phyloP scores from a whole-genome alignment of 2,888 invertebrate species.

The Meta bourneti region DNA sequence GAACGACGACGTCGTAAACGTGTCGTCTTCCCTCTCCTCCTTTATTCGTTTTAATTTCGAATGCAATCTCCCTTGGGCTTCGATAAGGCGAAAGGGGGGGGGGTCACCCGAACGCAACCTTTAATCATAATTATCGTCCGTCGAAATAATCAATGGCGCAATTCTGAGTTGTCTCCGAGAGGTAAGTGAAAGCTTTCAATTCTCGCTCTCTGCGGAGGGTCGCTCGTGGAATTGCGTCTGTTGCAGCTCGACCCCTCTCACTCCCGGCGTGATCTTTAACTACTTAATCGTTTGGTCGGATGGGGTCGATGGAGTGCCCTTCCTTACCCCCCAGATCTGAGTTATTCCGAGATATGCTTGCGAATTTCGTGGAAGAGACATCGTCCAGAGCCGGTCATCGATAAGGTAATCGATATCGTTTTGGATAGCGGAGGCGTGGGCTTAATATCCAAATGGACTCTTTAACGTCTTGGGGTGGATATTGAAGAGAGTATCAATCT shows the following conservation, averaged over 20 bases:
- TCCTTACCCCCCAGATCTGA: not conserved
- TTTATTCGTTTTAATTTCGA: constrained; percentile 61
- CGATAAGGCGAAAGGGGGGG: constrained; percentile 9
- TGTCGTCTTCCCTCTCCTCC: not conserved
- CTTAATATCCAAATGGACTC: constrained; percentile 1
- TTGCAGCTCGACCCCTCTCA: not conserved
- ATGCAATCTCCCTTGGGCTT: not conserved
- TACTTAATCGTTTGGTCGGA: not conserved
- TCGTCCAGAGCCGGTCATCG: not conserved
- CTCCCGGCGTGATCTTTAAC: not conserved
- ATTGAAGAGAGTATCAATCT: not conserved
- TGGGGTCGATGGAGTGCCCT: not conserved
- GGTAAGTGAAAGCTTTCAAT: not conserved
- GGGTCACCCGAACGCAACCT: constrained; percentile 16
- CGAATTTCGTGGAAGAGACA: not conserved
- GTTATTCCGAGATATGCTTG: not conserved
- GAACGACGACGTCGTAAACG: constrained; percentile 1
- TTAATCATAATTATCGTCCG: constrained; percentile 63
- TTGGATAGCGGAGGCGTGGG: not conserved
- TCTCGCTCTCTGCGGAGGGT: not conserved
- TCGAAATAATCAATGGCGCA: constrained; percentile 56
- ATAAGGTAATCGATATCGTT: not conserved
- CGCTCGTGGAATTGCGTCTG: constrained; percentile 6
- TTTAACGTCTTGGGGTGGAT: not conserved
- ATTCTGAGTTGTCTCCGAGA: not conserved